Evolutionary conservation across 2,797 vertebrate genomes (phyloP).

Genomic region (Glossophaga mutica): DNA sequence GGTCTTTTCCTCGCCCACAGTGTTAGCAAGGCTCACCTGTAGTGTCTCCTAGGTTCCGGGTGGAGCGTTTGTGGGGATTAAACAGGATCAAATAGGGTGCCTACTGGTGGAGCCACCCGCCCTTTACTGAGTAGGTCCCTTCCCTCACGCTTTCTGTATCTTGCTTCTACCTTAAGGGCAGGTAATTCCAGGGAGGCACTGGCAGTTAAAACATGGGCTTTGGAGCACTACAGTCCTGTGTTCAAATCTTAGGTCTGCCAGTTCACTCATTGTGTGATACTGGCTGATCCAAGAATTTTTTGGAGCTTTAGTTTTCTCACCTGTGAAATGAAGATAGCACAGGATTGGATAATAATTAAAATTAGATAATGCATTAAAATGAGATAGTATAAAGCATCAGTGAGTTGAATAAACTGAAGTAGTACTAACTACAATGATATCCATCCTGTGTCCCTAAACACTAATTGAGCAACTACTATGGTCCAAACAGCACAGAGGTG

Average conservation of each 20-base stretch:
- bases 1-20: neutral
- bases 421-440: neutral
- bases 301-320: neutral
- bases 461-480: neutral
- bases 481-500: neutral
- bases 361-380: neutral
- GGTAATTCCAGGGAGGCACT: neutral
- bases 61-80: neutral
- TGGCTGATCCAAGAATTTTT: neutral
- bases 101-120: neutral
- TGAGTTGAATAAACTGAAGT: neutral
- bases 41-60: neutral
- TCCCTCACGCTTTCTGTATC: neutral
- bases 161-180: neutral
- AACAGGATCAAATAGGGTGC: neutral
- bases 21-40: neutral
- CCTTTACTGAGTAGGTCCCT: neutral
- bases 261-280: neutral
- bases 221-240: neutral
- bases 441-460: neutral
- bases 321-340: neutral
- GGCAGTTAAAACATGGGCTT: neutral
- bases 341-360: neutral
- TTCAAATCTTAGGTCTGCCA: neutral
- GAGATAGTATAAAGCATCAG: neutral